Evolutionary conservation across 2,113 vertebrate genomes (phyloP).

Genomic region (Excalfactoria chinensis): DNA sequence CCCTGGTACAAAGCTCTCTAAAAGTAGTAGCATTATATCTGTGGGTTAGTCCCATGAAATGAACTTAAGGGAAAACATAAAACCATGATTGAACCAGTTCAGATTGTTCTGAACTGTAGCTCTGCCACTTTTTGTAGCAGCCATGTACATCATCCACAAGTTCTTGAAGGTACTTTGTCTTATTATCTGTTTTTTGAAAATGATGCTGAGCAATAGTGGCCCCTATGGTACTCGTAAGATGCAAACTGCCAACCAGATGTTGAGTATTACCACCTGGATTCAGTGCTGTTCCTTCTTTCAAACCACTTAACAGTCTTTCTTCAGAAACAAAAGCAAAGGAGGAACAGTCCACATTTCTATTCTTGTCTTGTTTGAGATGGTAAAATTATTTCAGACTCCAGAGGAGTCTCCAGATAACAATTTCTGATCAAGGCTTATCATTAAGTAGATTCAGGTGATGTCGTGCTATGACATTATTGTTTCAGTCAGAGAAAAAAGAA

Average conservation of each 20-base stretch:
- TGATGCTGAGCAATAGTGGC: background rate
- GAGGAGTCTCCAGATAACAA: background rate
- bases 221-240: background rate
- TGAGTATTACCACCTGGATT: background rate
- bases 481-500: background rate
- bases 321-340: background rate
- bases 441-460: background rate
- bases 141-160: background rate
- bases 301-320: too few relatives aligned
- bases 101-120: background rate
- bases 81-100: background rate
- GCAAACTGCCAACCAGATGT: background rate
- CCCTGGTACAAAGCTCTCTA: background rate
- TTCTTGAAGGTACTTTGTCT: background rate
- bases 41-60: background rate
- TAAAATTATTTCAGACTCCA: background rate
- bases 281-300: background rate
- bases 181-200: background rate
- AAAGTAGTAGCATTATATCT: background rate
- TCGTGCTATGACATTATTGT: background rate
- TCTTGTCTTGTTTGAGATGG: background rate
- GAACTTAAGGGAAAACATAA: background rate
- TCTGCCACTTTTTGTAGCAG: background rate
- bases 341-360: background rate
- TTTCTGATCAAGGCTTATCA: background rate